A percentile compares a stretch with the other conserved stretches of the same genome.
Evolutionary conservation across 2,113 vertebrate species (phyloP).

Genomic region (Leptosomus discolor): DNA sequence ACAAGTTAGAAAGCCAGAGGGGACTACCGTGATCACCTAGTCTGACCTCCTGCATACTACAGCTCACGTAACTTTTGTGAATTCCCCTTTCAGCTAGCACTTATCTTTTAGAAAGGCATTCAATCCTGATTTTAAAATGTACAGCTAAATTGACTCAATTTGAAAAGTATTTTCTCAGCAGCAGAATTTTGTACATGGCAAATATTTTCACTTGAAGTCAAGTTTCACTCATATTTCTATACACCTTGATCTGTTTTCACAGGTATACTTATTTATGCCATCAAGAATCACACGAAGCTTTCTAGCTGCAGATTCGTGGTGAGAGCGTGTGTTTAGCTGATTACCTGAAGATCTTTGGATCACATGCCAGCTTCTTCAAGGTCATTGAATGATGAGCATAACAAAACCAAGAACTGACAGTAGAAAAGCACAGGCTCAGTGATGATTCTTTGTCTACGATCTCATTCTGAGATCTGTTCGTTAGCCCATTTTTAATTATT

Average conservation of each 20-base stretch:
- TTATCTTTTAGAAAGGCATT: neutral
- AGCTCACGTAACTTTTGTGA: neutral
- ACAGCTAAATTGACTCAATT: neutral
- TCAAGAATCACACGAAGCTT: neutral
- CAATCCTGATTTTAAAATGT: neutral
- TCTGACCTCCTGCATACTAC: neutral
- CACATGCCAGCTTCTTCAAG: neutral
- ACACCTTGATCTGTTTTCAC: neutral
- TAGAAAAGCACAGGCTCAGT: neutral
- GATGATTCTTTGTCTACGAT: neutral
- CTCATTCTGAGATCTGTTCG: neutral
- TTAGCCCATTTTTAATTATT: neutral
- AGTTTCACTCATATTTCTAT: neutral
- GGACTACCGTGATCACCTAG: neutral
- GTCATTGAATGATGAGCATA: neutral
- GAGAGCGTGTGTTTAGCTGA: neutral
- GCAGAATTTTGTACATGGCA: neutral
- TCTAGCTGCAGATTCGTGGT: neutral
- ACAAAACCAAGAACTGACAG: neutral
- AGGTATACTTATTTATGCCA: neutral
- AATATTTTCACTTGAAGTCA: neutral
- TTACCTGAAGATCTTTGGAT: neutral
- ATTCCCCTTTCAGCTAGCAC: neutral
- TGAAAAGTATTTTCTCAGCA: neutral
- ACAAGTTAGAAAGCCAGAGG: neutral